These are phyloP conservation scores for Synanthedon tipuliformis DNA, from an alignment of 2,888 invertebrate genomes.

Conservation along the genomic window DNA sequence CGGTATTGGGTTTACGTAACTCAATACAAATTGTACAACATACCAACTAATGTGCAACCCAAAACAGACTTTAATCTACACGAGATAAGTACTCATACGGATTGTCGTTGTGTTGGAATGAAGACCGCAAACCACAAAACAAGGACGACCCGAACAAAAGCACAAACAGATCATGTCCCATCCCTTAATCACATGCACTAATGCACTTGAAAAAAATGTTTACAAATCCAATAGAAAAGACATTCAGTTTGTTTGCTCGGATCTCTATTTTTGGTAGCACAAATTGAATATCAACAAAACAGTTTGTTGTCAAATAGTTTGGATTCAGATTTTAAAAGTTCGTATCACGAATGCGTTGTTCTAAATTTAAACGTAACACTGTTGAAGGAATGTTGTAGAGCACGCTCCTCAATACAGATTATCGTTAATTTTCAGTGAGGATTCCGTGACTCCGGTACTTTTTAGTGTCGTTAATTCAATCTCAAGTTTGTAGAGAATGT, in stretches of 20 bases:
- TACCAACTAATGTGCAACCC: conserved; percentile 6
- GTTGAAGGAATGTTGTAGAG: conserved; percentile 43
- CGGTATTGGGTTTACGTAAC: conserved; percentile 67
- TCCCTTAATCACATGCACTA: conserved; percentile 70
- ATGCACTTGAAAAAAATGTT: conserved; percentile 60
- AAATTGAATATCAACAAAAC: conserved; percentile 36
- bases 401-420: conserved; percentile 38
- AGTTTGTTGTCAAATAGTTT: conserved; percentile 49
- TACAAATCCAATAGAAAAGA: conserved; percentile 40
- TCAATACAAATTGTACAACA: conserved; percentile 47
- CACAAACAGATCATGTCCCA: conserved; percentile 60
- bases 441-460: conserved; percentile 42
- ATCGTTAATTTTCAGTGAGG: conserved; percentile 42
- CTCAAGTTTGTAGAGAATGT: conserved; percentile 42
- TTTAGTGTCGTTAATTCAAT: conserved; percentile 51
- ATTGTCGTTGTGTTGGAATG: conserved; percentile 10
- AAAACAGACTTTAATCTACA: conserved; percentile 2
- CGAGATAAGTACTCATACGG: conserved; percentile 5
- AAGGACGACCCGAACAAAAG: conserved; percentile 53
- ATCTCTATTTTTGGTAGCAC: conserved; percentile 40
- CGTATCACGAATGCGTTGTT: conserved; percentile 22
- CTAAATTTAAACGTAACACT: conserved; percentile 37
- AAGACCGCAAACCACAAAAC: conserved; percentile 60
- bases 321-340: conserved; percentile 20
- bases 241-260: conserved; percentile 37